Base-by-base conservation (phyloP, 2,797 vertebrate species). In the Cygnus olor region DNA sequence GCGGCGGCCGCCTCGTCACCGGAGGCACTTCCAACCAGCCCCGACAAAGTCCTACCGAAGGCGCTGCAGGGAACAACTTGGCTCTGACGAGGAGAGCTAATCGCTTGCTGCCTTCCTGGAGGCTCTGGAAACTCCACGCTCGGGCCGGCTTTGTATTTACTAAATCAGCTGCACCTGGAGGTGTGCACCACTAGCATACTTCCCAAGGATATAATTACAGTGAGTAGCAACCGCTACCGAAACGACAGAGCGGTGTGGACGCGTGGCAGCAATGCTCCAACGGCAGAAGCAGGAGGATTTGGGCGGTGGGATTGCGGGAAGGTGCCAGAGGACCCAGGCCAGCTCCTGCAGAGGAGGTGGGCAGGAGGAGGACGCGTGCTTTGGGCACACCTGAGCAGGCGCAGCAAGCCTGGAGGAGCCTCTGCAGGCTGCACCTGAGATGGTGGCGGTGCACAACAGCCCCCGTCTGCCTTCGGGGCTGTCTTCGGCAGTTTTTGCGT, bases 221-320 rank as follows among this genome's bases (percentile, higher is more conserved):
- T 47, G 7, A 92, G 91, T 14, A 94, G 96, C 95, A 14, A 81
- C 94, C 32, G 22, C 78, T 84, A 94, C 68, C 63, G 90, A 96
- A 88, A 80, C 9, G 27, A 81, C 1, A 1, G 90, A 92, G 79
- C 49, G 2, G 0, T 0, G 24, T 9, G 36, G 88, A 73, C 38
- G 53, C 88, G 60, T 85, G 94, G 89, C 92, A 91, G 76, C 11
- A 40, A 30, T 14, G 86, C 74, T 83, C 70, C 92, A 65, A 70
- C 10, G 6, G 2, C 22, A 71, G 60, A 95, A 94, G 84, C 89
- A 80, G 88, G 61, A 83, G 94, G 90, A 94, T 68, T 76, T 53
- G 60, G 84, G 78, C 71, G 85, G 14, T 14, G 11, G 58, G 83
- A 51, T 76, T 73, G 80, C 66, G 80, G 76, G 82, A 82, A 94